phyloP scores from a whole-genome alignment of 2,113 vertebrate genomes.

The Shinisaurus crocodilurus region DNA sequence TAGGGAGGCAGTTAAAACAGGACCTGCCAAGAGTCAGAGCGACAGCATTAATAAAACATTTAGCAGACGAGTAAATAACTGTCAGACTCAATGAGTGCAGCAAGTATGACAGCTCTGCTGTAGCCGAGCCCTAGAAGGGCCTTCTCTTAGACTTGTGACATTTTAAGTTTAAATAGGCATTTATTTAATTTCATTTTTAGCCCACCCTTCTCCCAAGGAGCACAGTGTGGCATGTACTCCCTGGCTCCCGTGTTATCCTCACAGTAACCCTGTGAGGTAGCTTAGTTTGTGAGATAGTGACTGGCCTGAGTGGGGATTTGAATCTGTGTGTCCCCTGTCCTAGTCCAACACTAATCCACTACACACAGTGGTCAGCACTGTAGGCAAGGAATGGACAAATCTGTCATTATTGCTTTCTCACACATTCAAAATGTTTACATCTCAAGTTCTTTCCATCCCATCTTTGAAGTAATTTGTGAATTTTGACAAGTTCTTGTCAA shows the following conservation, averaged over 20 bases:
- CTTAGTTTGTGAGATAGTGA: neutral
- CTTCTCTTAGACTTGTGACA: neutral
- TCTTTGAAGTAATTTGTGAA: too few species aligned
- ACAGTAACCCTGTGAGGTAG: neutral
- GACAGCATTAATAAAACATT: conserved; percentile 22
- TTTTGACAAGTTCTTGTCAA: too few species aligned
- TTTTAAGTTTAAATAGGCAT: neutral
- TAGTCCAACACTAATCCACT: neutral
- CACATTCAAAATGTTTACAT: conserved; percentile 9
- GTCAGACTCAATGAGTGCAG: neutral
- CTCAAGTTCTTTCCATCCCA: too few species aligned
- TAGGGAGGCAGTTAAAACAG: neutral
- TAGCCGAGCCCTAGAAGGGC: neutral
- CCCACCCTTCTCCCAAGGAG: too few species aligned
- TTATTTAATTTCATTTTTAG: neutral
- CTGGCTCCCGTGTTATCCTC: neutral
- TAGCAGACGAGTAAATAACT: conserved; percentile 22
- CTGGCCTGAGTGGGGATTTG: neutral
- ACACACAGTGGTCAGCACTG: neutral
- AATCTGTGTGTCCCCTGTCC: neutral
- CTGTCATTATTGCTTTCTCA: neutral
- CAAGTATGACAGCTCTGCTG: neutral
- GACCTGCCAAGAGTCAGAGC: conserved; percentile 30
- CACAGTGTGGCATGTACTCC: neutral
- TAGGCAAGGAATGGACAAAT: neutral